Conservation (phyloP, 2,113 vertebrate species). For the Marcusenius ussheri region DNA sequence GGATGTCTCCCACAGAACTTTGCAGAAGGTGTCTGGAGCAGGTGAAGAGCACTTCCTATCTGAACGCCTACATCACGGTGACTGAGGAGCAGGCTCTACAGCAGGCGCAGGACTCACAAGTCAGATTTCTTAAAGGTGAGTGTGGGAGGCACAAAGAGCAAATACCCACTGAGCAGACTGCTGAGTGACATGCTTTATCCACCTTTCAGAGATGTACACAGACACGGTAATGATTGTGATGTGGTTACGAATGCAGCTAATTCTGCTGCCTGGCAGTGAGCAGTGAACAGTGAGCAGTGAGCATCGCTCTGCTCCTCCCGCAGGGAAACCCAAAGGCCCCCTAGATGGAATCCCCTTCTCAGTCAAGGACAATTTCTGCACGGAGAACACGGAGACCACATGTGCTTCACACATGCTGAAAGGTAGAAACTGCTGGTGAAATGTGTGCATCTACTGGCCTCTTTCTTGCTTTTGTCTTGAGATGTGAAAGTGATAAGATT, state of each 20-base stretch:
- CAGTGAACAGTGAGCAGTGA: background rate
- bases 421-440: conserved; percentile 57
- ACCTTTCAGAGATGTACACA: background rate
- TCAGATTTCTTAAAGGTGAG: conserved; percentile 68
- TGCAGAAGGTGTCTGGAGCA: conserved; percentile 76
- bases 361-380: conserved; percentile 94
- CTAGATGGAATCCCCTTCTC: conserved; percentile 91
- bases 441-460: background rate
- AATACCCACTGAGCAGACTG: background rate
- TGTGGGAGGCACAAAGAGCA: background rate
- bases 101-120: conserved; percentile 78
- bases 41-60: conserved; percentile 69
- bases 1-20: conserved; percentile 73
- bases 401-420: conserved; percentile 90
- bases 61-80: conserved; percentile 85
- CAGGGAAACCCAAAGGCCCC: conserved; percentile 71
- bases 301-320: background rate
- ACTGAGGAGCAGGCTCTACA: conserved; percentile 73
- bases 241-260: background rate
- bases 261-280: background rate
- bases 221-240: background rate
- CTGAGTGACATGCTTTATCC: background rate
- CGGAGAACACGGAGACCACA: conserved; percentile 77
- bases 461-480: background rate
- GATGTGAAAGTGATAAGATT: background rate